phyloP scores from a whole-genome alignment of 2,113 vertebrate species.

The Psettodes erumei region DNA sequence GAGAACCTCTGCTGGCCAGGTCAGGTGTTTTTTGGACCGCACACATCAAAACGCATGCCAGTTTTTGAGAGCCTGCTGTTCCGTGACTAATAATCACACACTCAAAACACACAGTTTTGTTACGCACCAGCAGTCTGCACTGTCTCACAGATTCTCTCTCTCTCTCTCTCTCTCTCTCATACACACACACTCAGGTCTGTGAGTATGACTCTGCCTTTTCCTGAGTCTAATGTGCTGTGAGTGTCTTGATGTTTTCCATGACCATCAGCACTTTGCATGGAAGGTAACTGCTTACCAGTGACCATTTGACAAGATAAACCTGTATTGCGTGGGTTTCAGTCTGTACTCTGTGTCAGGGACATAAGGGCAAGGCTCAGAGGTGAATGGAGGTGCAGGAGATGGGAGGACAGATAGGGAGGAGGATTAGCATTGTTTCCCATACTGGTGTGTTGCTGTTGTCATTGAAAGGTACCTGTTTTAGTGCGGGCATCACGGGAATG shows the following conservation, averaged over 20 bases:
- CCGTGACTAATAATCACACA: constrained; percentile 62
- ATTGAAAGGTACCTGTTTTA: constrained; percentile 86
- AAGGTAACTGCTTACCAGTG: constrained; percentile 69
- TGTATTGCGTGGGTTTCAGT: constrained; percentile 34
- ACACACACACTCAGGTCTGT: not conserved
- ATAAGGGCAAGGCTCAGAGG: constrained; percentile 62
- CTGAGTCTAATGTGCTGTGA: constrained; percentile 39
- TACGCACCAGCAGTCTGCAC: constrained; percentile 41
- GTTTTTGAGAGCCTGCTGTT: constrained; percentile 45
- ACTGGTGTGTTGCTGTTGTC: constrained; percentile 45
- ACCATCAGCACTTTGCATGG: constrained; percentile 75
- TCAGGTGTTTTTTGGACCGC: constrained; percentile 46
- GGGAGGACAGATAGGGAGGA: constrained; percentile 54
- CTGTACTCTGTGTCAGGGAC: constrained; percentile 44
- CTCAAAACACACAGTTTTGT: constrained; percentile 62
- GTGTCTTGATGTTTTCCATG: constrained; percentile 70
- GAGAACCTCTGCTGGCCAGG: constrained; percentile 5
- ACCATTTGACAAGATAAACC: constrained; percentile 68
- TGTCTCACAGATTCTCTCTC: constrained; percentile 34
- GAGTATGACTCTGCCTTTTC: constrained; percentile 45
- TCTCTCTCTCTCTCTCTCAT: not conserved
- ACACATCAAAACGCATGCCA: constrained; percentile 22
- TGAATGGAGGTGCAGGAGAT: constrained; percentile 57
- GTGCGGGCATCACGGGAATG: constrained; percentile 84
- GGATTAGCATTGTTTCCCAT: constrained; percentile 66